Base-by-base conservation (phyloP, 2,797 vertebrate genomes). In the Characodon lateralis region DNA sequence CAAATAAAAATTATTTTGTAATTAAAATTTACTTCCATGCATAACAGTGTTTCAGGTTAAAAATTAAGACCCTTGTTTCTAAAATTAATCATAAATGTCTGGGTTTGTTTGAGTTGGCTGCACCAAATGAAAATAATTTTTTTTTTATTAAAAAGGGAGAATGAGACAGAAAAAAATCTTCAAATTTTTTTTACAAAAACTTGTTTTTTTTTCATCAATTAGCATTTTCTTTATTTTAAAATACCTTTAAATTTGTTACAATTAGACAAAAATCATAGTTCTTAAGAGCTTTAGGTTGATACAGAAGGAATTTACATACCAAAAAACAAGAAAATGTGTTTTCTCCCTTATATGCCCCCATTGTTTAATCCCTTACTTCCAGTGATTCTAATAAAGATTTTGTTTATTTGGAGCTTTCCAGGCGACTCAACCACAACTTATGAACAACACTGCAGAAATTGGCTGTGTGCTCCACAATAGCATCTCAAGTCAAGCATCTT, bases 401-500 rank as follows among this genome's bases (percentile, higher is more conserved):
- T 55, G 18, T 20, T 1, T 1, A 72, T 22, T 22, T 83, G 7
- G 18, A 55, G 2, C 35, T 16, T 50, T 77, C 3, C 13, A 22
- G 41, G 35, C 22, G 28, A 61, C 39, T 63, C 6, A 43, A 65
- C 0, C 41, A 18, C 26, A 12, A 22, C 31, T 39, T 58, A 13
- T 73, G 39, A 69, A 51, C 18, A 59, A 50, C 18, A 14, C 39
- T 28, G 31, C 22, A 71, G 50, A 73, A 72, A 53, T 13, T 70
- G 61, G 72, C 31, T 7, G 14, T 69, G 59, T 1, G 22, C 53
- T 70, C 74, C 31, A 68, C 70, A 77, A 22, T 58, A 43, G 50
- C 31, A 53, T 51, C 68, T 78, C 22, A 53, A 83, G 74, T 56
- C 41, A 68, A 56, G n/a, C 50, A 56, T 86, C 72, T 65, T 72